Evolutionary conservation across 2,797 vertebrate genomes (phyloP).

Genomic region (Rhinatrema bivittatum): DNA sequence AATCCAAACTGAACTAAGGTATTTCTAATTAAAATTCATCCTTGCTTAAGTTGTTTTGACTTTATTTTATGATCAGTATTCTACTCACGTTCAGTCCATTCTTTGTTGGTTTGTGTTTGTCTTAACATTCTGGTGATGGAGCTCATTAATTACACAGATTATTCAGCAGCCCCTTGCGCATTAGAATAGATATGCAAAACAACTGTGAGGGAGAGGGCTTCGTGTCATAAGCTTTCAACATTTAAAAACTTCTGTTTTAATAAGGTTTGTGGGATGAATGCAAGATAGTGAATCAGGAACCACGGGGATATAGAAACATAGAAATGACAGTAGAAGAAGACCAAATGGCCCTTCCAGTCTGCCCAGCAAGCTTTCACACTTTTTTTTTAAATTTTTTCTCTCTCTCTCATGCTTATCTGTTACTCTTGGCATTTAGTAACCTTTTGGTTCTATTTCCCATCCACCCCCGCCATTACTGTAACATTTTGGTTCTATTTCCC

Average conservation of each 20-base stretch:
- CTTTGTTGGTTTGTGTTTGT: slow-evolving; percentile 27
- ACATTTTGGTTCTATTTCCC: no score
- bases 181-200: slow-evolving; percentile 17
- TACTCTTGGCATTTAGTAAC: no score
- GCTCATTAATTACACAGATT: slow-evolving; percentile 32
- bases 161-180: slow-evolving; percentile 15
- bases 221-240: slow-evolving; percentile 9
- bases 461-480: no score
- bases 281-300: slow-evolving; percentile 20
- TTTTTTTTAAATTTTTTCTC: no score
- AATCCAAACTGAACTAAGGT: no score
- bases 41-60: slow-evolving; percentile 11
- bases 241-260: no score
- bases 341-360: no score
- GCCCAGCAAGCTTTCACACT: no score
- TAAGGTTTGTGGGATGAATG: slow-evolving; percentile 21
- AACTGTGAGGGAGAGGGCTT: slow-evolving; percentile 23
- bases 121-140: slow-evolving; percentile 27
- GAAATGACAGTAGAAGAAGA: no score
- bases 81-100: slow-evolving; percentile 8
- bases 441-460: no score
- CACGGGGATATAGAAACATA: slow-evolving; percentile 26
- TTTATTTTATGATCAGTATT: slow-evolving; percentile 3
- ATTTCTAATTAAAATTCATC: slow-evolving; percentile 10
- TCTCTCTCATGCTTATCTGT: no score